Conservation (phyloP, 2,113 vertebrate species). For the Paracanthobrama guichenoti region DNA sequence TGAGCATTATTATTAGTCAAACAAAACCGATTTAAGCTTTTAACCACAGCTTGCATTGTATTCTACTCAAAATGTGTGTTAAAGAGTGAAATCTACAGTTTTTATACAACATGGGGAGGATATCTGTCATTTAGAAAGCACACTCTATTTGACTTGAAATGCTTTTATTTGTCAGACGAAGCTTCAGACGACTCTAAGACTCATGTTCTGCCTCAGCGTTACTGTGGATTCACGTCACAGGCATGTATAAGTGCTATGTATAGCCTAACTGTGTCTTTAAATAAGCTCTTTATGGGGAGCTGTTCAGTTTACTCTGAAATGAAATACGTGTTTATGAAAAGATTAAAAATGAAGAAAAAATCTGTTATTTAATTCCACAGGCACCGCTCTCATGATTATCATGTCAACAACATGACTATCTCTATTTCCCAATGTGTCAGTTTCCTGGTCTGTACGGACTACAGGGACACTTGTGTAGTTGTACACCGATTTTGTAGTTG, state of each 20-base stretch:
- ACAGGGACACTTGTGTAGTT: slow-evolving; percentile 31
- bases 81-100: background rate
- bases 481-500: slow-evolving; percentile 56
- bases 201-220: background rate
- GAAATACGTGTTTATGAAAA: slow-evolving; percentile 14
- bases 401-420: slow-evolving; percentile 37
- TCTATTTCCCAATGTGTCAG: slow-evolving; percentile 45
- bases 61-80: background rate
- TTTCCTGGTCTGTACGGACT: slow-evolving; percentile 31
- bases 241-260: background rate
- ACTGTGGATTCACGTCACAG: slow-evolving; percentile 14
- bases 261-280: slow-evolving; percentile 2
- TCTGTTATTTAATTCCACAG: background rate
- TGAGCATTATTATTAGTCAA: slow-evolving; percentile 37
- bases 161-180: background rate
- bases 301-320: slow-evolving; percentile 11
- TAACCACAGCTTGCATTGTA: background rate
- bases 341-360: background rate
- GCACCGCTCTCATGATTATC: slow-evolving; percentile 10
- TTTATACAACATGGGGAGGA: background rate
- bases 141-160: slow-evolving; percentile 21
- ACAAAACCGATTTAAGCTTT: slow-evolving; percentile 32
- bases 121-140: background rate
- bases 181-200: background rate
- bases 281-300: slow-evolving; percentile 1